These are phyloP conservation scores for Yponomeuta malinellus DNA, from an alignment of 2,888 invertebrate species.

Conservation along the genomic window DNA sequence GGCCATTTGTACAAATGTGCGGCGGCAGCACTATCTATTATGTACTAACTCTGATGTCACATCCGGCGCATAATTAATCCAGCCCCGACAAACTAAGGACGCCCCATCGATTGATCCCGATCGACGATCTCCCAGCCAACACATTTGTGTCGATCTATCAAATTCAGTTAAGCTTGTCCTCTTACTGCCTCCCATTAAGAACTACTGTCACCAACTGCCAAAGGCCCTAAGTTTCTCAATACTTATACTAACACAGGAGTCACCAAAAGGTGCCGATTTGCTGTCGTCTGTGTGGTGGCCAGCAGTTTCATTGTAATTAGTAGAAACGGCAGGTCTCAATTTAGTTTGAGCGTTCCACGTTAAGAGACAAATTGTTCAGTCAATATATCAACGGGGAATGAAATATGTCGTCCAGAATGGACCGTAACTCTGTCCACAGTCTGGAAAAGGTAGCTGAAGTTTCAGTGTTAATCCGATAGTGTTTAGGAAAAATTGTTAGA, in stretches of 20 bases:
- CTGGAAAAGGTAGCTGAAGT: not conserved
- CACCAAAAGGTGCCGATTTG: not conserved
- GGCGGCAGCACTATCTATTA: too few relatives aligned
- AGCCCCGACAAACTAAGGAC: not conserved
- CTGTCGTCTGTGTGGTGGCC: not conserved
- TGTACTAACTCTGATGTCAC: too few relatives aligned
- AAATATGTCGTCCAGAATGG: slow-evolving; percentile 8
- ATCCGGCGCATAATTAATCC: not conserved
- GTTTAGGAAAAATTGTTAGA: not conserved
- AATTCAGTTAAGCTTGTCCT: slow-evolving; percentile 15
- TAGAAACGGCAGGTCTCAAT: not conserved
- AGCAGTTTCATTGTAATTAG: not conserved
- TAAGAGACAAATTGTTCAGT: slow-evolving; percentile 3
- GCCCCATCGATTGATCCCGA: not conserved
- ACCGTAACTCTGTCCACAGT: not conserved
- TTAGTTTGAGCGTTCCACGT: not conserved
- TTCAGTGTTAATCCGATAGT: not conserved
- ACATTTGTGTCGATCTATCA: slow-evolving; percentile 12
- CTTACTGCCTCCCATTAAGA: slow-evolving; percentile 4
- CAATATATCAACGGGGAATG: slow-evolving; percentile 6
- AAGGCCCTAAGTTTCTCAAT: not conserved
- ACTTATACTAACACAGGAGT: not conserved
- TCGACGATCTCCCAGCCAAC: not conserved
- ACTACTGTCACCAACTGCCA: not conserved
- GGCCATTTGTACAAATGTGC: too few relatives aligned